These are phyloP conservation scores for Lepidiolamprologus cunningtoni DNA, from an alignment of 2,113 vertebrate species.

Conservation along the genomic window DNA sequence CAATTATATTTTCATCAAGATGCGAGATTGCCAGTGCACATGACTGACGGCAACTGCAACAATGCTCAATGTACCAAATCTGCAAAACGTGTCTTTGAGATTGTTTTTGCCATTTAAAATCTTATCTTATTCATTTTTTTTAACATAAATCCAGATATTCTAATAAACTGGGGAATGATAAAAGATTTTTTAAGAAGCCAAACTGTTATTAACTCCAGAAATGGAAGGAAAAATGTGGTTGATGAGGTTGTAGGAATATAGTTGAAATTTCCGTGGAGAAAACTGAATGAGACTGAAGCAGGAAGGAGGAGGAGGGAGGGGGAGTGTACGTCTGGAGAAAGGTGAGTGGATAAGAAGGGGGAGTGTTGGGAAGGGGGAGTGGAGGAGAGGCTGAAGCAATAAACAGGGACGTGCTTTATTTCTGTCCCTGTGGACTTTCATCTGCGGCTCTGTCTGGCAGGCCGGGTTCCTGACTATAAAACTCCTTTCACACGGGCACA, in stretches of 20 bases:
- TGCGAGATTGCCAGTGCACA: neutral
- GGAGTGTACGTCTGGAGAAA: neutral
- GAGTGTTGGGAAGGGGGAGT: neutral
- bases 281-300: neutral
- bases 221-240: neutral
- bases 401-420: neutral
- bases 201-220: neutral
- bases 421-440: neutral
- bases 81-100: neutral
- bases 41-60: neutral
- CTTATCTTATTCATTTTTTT: neutral
- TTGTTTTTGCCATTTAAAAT: neutral
- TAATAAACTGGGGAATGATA: neutral
- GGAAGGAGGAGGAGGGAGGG: neutral
- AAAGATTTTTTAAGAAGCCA: neutral
- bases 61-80: neutral
- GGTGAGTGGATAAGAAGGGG: conserved; percentile 18
- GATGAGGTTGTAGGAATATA: neutral
- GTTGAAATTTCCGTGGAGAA: neutral
- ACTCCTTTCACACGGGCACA: neutral
- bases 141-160: neutral
- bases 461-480: neutral
- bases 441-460: neutral
- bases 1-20: conserved; percentile 59
- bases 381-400: neutral